Evolutionary conservation across 2,797 vertebrate species (phyloP).

Genomic region (Nannoperca obscura): DNA sequence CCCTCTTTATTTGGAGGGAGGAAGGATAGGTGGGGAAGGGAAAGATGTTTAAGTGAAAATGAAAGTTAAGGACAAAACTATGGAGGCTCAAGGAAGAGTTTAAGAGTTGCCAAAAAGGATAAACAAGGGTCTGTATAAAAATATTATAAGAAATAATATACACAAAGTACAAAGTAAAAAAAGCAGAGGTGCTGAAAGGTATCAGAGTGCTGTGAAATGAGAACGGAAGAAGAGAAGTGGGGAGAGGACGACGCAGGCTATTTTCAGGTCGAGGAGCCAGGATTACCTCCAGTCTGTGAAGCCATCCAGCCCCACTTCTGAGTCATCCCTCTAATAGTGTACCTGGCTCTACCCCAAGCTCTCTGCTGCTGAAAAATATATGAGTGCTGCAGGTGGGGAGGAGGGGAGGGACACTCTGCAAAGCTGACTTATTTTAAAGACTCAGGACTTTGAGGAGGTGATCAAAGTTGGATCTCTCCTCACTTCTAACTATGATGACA

Average conservation of each 20-base stretch:
- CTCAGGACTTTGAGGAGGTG: constrained; percentile 44
- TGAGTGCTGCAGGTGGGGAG: constrained; percentile 61
- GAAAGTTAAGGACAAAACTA: background rate
- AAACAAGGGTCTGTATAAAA: background rate
- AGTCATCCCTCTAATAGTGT: constrained; percentile 65
- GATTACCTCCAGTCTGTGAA: constrained; percentile 61
- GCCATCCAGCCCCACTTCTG: constrained; percentile 51
- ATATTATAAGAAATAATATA: constrained; percentile 6
- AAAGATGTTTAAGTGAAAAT: background rate
- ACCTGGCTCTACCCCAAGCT: constrained; percentile 64
- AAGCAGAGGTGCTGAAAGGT: background rate
- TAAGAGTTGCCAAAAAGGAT: background rate
- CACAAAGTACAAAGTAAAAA: background rate
- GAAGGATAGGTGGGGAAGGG: background rate
- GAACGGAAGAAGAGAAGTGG: background rate
- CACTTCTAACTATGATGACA: constrained; percentile 30
- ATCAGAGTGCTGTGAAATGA: constrained; percentile 6
- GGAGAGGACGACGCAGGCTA: constrained; percentile 31
- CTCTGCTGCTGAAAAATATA: constrained; percentile 70
- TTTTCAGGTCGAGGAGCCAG: constrained; percentile 57
- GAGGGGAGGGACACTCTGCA: constrained; percentile 20
- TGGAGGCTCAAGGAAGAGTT: background rate
- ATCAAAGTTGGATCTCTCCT: constrained; percentile 35
- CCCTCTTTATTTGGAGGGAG: constrained; percentile 16
- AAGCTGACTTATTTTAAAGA: constrained; percentile 36